phyloP scores from a whole-genome alignment of 2,797 vertebrate genomes.

The Pampus argenteus region DNA sequence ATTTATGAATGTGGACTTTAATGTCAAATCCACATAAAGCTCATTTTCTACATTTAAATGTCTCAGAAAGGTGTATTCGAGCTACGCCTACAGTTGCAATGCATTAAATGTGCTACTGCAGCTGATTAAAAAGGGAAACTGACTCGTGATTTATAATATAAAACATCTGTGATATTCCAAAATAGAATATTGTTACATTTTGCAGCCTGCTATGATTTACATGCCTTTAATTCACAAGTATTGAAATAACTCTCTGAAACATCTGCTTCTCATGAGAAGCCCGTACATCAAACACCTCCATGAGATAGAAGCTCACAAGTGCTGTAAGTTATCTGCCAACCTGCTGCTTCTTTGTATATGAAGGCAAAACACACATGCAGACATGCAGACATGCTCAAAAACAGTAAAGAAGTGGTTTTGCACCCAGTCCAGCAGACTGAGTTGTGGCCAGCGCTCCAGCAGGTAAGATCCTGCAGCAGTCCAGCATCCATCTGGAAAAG shows the following conservation, averaged over 20 bases:
- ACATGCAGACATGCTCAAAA: conserved; percentile 5
- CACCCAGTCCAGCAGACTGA: conserved; percentile 28
- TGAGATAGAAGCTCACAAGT: conserved; percentile 24
- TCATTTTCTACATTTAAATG: background rate
- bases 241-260: conserved; percentile 22
- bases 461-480: conserved; percentile 59
- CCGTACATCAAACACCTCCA: conserved; percentile 40
- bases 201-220: conserved; percentile 41
- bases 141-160: conserved; percentile 11
- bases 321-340: conserved; percentile 45
- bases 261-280: conserved; percentile 56
- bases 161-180: conserved; percentile 43
- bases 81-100: conserved; percentile 14
- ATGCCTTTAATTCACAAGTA: conserved; percentile 31
- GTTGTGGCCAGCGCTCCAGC: conserved; percentile 41
- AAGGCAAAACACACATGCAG: conserved; percentile 33
- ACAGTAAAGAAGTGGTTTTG: conserved; percentile 32
- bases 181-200: conserved; percentile 38
- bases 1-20: conserved; percentile 8
- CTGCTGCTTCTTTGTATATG: conserved; percentile 23
- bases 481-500: conserved; percentile 79
- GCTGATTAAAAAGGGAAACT: conserved; percentile 29
- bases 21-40: background rate
- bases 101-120: conserved; percentile 16
- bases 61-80: conserved; percentile 6